Base-by-base conservation (phyloP, 2,888 invertebrate species). In the Sabatieria punctata region DNA sequence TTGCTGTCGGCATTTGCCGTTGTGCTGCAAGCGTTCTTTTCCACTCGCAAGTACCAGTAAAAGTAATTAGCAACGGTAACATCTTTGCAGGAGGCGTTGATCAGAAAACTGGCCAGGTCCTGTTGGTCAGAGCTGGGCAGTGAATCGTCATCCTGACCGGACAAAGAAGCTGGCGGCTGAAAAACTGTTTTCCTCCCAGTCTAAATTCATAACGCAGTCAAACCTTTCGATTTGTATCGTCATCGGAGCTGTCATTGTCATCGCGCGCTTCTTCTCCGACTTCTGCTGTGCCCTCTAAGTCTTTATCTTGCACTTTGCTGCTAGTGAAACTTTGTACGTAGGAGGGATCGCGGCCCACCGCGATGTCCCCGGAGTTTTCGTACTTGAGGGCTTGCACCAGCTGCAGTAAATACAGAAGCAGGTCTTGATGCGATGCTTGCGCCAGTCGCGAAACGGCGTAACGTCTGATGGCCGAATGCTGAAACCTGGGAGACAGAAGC, bases 351-450 rank as follows among this genome's bases (percentile, higher is more conserved):
- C 37, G 18, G 41, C 39, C 15, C 35, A 25, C 30, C 37, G 30
- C 30, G 21, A 45, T 33, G 21, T 45, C 60, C 1, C 60, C 75
- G 57, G 80, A 82, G 67, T 85, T 79, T 65, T 91, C 89, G 63
- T 89, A 91, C 57, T 88, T 88, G 37, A 95, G 71, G 0, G 93
- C 93, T 68, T 95, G 93, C 0, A 95, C 97, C 24, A 99, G 70
- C 65, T 99, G 97, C 43, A 95, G 72, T 13, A 99, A 71, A 64
- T 95, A 99, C 25, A 97, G 69, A 52, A 89, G 73, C 4, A 99
- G 72, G 68, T 95, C 93, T 66, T 91, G 60, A 11, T 52, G 51
- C 11, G 57, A 52, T 4, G 54, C 54, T 4, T 53, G 51, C 6
- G 81, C 78, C 30, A 97, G 72, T 33, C 95, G 75, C 1, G 80